Evolutionary conservation across 2,113 vertebrate genomes (phyloP).

Genomic region (Rafetus swinhoei): DNA sequence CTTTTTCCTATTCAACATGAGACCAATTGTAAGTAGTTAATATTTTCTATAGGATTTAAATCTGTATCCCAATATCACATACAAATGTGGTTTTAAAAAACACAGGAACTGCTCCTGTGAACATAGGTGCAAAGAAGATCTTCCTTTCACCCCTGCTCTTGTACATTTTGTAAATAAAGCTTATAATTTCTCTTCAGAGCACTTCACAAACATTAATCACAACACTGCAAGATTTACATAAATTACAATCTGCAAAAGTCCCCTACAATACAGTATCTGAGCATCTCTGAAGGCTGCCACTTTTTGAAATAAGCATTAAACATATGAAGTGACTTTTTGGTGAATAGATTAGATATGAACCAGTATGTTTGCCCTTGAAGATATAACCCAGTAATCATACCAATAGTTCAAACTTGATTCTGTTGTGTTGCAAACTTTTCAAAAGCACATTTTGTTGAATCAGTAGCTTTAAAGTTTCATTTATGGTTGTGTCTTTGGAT

Average conservation of each 20-base stretch:
- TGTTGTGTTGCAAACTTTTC: not conserved
- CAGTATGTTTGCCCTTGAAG: not conserved
- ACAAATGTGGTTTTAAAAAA: accelerated
- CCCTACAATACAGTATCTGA: not conserved
- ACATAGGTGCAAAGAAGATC: accelerated
- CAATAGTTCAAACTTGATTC: not conserved
- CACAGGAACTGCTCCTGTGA: accelerated
- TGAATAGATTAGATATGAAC: not conserved
- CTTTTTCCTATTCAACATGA: not conserved
- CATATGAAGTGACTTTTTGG: too few species aligned
- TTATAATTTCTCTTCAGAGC: not conserved
- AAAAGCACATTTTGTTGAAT: accelerated
- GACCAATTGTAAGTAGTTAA: not conserved
- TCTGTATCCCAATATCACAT: accelerated
- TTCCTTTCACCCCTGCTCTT: not conserved
- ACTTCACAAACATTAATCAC: not conserved
- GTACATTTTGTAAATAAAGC: not conserved
- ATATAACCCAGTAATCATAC: not conserved
- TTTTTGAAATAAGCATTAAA: not conserved
- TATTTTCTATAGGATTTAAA: not conserved
- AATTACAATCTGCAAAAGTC: not conserved
- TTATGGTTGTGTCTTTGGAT: slow-evolving; percentile 28
- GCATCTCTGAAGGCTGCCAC: not conserved
- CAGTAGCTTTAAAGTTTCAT: slow-evolving; percentile 41
- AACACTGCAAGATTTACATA: not conserved